Percentiles rank a stretch among this genome's conserved stretches.
phyloP scores from a whole-genome alignment of 2,113 vertebrate genomes.

The Sclerurus mexicanus region DNA sequence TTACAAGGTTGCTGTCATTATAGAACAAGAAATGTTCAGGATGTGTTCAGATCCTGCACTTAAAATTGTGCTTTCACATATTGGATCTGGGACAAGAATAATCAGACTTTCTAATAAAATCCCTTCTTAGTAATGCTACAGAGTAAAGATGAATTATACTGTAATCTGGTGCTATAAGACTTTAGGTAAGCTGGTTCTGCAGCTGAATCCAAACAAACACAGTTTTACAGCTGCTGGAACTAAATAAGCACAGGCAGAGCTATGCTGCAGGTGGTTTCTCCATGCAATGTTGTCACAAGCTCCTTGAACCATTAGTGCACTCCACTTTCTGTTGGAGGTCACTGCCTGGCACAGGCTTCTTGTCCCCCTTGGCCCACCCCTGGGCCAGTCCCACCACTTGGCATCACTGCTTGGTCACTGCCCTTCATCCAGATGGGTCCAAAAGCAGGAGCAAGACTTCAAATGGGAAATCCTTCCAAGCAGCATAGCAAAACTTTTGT shows the following conservation, averaged over 20 bases:
- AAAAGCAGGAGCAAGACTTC: neutral
- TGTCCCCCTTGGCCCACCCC: accelerated
- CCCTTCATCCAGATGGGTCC: neutral
- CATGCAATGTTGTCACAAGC: accelerated
- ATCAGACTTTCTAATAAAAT: neutral
- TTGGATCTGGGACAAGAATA: neutral
- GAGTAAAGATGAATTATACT: neutral
- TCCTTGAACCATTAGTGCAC: neutral
- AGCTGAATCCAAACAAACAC: neutral
- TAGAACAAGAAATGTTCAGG: neutral
- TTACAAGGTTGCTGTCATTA: neutral
- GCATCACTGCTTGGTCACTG: neutral
- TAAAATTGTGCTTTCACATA: neutral
- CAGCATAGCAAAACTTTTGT: neutral
- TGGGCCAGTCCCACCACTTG: neutral
- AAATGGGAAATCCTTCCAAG: neutral
- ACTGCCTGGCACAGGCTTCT: neutral
- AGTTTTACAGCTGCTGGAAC: neutral
- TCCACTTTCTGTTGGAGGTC: neutral
- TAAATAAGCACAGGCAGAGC: neutral
- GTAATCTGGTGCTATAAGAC: neutral
- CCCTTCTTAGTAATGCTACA: neutral
- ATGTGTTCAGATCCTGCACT: neutral
- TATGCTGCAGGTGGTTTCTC: accelerated
- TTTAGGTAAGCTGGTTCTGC: neutral